These are phyloP conservation scores for Chaitophorus viminalis DNA, from an alignment of 2,888 invertebrate genomes.

Conservation along the genomic window DNA sequence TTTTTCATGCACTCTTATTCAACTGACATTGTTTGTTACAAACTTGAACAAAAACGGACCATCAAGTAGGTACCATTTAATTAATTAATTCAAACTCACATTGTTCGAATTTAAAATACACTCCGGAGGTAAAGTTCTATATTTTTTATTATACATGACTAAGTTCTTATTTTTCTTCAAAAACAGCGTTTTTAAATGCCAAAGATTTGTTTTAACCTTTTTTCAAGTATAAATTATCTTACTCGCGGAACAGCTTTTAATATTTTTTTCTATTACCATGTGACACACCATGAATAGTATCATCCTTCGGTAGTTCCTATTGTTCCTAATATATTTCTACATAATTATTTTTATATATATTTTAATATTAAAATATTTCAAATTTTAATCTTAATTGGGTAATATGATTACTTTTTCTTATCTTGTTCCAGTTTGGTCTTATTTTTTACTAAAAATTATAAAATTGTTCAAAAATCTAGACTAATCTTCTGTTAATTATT, in stretches of 20 bases:
- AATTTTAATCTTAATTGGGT: not conserved
- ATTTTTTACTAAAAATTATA: not conserved
- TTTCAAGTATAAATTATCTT: not conserved
- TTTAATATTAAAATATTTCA: not conserved
- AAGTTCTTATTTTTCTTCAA: not conserved
- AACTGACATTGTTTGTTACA: not conserved
- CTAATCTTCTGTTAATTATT: constrained; percentile 15
- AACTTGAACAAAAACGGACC: not conserved
- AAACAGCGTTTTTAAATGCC: not conserved
- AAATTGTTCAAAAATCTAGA: not conserved
- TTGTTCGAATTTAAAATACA: not conserved
- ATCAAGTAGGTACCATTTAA: not conserved
- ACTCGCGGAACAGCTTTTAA: not conserved
- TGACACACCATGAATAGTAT: not conserved
- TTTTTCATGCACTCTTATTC: not conserved
- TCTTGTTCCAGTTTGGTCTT: not conserved
- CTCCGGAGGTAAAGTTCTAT: no score
- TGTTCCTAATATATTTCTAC: not conserved
- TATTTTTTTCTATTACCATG: not conserved
- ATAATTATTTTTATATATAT: not conserved
- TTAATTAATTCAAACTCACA: not conserved
- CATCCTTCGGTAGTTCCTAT: no score
- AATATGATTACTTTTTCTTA: not conserved
- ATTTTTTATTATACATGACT: no score
- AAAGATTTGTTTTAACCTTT: not conserved